These are phyloP conservation scores for Cartodere bifasciata DNA, from an alignment of 2,888 invertebrate genomes.

Conservation along the genomic window DNA sequence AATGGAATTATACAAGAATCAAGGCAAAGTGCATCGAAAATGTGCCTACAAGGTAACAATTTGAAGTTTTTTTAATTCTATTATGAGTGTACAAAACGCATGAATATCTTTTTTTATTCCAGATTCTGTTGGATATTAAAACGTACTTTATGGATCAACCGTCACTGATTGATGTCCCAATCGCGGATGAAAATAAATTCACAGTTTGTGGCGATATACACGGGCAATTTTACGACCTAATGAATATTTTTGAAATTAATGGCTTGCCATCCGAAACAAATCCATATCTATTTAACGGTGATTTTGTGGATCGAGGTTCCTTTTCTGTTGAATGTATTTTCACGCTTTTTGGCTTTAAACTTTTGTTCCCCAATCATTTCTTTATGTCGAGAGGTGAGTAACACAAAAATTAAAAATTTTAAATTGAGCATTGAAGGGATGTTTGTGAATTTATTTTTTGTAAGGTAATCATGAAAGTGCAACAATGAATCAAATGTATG, in stretches of 20 bases:
- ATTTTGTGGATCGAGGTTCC: slow-evolving; percentile 98
- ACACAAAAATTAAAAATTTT: slow-evolving; percentile 4
- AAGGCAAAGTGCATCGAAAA: slow-evolving; percentile 90
- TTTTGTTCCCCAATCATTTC: slow-evolving; percentile 92
- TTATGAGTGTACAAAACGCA: not conserved
- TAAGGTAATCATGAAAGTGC: slow-evolving; percentile 95
- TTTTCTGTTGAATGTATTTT: slow-evolving; percentile 99
- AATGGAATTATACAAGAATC: slow-evolving; percentile 78
- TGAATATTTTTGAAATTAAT: slow-evolving; percentile 95
- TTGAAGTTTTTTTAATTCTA: slow-evolving; percentile 5
- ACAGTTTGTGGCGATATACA: slow-evolving; percentile 99
- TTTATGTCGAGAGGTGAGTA: slow-evolving; percentile 89
- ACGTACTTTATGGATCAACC: slow-evolving; percentile 71
- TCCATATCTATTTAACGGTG: slow-evolving; percentile 98
- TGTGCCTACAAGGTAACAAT: slow-evolving; percentile 81
- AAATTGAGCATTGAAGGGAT: not conserved
- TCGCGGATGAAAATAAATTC: slow-evolving; percentile 80
- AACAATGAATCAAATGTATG: slow-evolving; percentile 99
- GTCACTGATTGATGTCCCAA: slow-evolving; percentile 79
- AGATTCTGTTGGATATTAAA: slow-evolving; percentile 89
- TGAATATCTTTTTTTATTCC: slow-evolving; percentile 23
- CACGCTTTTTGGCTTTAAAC: slow-evolving; percentile 89
- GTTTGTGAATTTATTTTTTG: slow-evolving; percentile 1
- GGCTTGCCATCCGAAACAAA: slow-evolving; percentile 91
- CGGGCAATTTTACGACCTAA: slow-evolving; percentile 95